phyloP scores from a whole-genome alignment of 2,888 invertebrate genomes.

The Rhagonycha lutea region DNA sequence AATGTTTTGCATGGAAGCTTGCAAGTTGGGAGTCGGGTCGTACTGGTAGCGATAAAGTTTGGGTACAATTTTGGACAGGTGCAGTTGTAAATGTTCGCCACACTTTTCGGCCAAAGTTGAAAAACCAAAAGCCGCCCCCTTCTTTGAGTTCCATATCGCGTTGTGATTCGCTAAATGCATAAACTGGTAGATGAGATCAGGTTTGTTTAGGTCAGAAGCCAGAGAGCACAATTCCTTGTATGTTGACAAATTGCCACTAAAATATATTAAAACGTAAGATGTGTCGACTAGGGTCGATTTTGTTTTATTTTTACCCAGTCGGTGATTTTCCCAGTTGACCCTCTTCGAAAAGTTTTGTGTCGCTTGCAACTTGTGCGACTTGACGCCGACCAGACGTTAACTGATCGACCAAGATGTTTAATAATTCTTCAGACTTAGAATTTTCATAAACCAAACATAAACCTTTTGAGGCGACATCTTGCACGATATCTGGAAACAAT shows the following conservation, averaged over 20 bases:
- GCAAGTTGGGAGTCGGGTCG: slow-evolving; percentile 90
- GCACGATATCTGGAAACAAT: slow-evolving; percentile 76
- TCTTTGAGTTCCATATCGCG: slow-evolving; percentile 92
- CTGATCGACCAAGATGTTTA: slow-evolving; percentile 80
- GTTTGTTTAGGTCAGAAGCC: slow-evolving; percentile 92
- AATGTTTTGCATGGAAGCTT: slow-evolving; percentile 91
- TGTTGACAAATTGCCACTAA: slow-evolving; percentile 84
- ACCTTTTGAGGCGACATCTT: slow-evolving; percentile 92
- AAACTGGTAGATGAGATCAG: slow-evolving; percentile 93
- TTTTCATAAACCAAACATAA: slow-evolving; percentile 85
- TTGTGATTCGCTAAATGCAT: slow-evolving; percentile 96
- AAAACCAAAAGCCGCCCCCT: slow-evolving; percentile 93
- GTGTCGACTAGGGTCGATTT: neutral
- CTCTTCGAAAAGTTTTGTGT: slow-evolving; percentile 87
- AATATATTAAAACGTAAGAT: neutral
- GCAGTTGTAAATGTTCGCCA: slow-evolving; percentile 79
- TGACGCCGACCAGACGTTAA: slow-evolving; percentile 78
- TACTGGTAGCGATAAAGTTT: slow-evolving; percentile 89
- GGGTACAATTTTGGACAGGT: slow-evolving; percentile 84
- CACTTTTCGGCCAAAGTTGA: slow-evolving; percentile 84
- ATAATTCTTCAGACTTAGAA: slow-evolving; percentile 73
- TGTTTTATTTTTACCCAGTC: slow-evolving; percentile 67
- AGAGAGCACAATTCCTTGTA: slow-evolving; percentile 93
- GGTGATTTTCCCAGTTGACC: slow-evolving; percentile 86
- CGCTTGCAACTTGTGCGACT: slow-evolving; percentile 74